Evolutionary conservation across 2,888 invertebrate species (phyloP), one percentile per base, ranked within the genome.

Genomic region (Steinernema scapterisci): DNA sequence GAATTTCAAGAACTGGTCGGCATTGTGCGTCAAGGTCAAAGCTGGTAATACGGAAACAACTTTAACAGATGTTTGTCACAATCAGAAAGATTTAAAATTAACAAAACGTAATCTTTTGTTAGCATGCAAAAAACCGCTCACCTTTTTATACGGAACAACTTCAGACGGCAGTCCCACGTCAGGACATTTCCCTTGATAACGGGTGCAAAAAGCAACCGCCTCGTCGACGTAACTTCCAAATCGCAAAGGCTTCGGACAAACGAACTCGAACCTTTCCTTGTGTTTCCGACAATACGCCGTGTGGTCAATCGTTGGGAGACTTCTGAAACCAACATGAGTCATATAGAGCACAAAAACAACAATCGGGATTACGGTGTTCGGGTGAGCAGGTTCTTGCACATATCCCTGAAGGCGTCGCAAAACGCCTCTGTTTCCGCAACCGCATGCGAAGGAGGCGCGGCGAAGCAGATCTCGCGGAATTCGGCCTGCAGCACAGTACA

Each of bases 161-260:
- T 76, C 54, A 48, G 51, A 25, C 5, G 76, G 76, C 16, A 76
- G 44, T 13, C 21, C 21, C 23, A 74, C 76, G 31, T 77, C 48
- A n/a, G 72, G 76, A 25, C 76, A 76, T 38, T 48, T 63, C 0
- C 44, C 38, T 16, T 72, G 71, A 51, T 76, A 76, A 1, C 76
- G 75, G 9, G 71, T 45, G 56, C 76, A 76, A 70, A 76, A 76
- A 25, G 71, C 77, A 27, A 76, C 52, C 19, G 76, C 76, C 31
- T 44, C 71, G 46, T 27, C 52, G 7, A 70, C 27, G 31, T 77
- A 77, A 19, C 72, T 76, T 1, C 76, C 76, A 9, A 76, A 77
- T 1, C 76, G 38, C 6, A 72, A 45, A 19, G 76, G 76, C 74
- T 76, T 71, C n/a, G 76, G 76, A 38, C 76, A 76, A n/a, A 76